phyloP scores from a whole-genome alignment of 2,888 invertebrate species.

The Plusia festucae region DNA sequence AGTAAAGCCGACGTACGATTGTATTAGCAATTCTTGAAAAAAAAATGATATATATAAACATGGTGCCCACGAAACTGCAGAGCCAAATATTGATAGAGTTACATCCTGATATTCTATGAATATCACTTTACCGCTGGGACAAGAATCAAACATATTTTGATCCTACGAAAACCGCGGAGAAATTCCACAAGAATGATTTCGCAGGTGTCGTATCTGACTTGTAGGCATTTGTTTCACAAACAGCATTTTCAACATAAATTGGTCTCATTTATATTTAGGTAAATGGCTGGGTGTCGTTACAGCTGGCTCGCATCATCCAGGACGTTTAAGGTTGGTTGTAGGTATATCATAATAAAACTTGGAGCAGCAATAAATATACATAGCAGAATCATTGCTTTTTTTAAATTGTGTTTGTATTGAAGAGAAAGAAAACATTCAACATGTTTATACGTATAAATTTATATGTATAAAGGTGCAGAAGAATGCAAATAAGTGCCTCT shows the following conservation, averaged over 20 bases:
- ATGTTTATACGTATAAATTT: no score
- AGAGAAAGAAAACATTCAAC: no score
- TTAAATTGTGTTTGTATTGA: neutral
- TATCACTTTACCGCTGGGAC: neutral
- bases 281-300: conserved; percentile 21
- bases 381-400: neutral
- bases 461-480: no score
- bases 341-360: conserved; percentile 33
- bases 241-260: neutral
- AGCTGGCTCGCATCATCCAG: conserved; percentile 20
- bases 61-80: neutral
- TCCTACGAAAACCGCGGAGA: neutral
- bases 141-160: conserved; percentile 1
- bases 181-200: neutral
- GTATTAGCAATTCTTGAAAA: no score
- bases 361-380: conserved; percentile 28
- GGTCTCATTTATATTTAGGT: conserved; percentile 22
- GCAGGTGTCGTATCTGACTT: neutral
- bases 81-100: neutral
- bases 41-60: neutral
- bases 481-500: no score
- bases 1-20: no score
- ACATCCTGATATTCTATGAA: neutral
- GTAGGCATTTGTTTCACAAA: neutral
- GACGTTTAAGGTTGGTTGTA: conserved; percentile 32